A percentile compares a stretch with the other conserved stretches of the same genome.
Evolutionary conservation across 2,113 vertebrate species (phyloP).

Genomic region (Leptodactylus fuscus): DNA sequence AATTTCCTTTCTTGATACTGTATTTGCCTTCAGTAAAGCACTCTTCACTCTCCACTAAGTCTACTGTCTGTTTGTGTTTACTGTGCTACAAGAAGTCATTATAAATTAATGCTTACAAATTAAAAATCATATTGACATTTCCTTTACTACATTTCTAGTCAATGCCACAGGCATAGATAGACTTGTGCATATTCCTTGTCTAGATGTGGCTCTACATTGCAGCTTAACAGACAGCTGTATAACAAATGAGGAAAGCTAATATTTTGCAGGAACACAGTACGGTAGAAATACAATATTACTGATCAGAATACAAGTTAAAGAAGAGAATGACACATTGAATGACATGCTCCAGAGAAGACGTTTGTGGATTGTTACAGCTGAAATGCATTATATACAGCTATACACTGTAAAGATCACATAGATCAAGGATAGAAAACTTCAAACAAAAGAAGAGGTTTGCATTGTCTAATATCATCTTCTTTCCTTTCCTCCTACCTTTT

Average conservation of each 20-base stretch:
- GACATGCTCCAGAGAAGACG: not conserved
- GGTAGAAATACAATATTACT: no score
- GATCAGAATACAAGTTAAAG: not conserved
- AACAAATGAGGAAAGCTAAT: not conserved
- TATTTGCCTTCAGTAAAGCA: not conserved
- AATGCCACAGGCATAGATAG: not conserved
- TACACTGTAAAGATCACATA: not conserved
- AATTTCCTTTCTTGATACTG: no score
- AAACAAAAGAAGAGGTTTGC: not conserved
- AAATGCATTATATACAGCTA: not conserved
- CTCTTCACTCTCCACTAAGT: no score
- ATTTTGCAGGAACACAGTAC: not conserved
- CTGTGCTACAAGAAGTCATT: not conserved
- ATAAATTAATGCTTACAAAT: slow-evolving; percentile 1
- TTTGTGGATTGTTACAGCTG: not conserved
- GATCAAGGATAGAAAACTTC: not conserved
- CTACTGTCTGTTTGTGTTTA: not conserved
- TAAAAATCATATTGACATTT: not conserved
- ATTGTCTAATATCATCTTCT: not conserved
- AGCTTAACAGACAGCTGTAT: not conserved
- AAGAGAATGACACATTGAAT: not conserved
- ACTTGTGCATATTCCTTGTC: not conserved
- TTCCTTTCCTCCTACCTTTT: not conserved
- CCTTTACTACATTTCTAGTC: not conserved
- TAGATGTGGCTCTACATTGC: not conserved